A percentile compares a stretch with the other conserved stretches of the same genome.
These are phyloP conservation scores for Carduelis carduelis DNA, from an alignment of 2,797 vertebrate species.

Conservation along the genomic window DNA sequence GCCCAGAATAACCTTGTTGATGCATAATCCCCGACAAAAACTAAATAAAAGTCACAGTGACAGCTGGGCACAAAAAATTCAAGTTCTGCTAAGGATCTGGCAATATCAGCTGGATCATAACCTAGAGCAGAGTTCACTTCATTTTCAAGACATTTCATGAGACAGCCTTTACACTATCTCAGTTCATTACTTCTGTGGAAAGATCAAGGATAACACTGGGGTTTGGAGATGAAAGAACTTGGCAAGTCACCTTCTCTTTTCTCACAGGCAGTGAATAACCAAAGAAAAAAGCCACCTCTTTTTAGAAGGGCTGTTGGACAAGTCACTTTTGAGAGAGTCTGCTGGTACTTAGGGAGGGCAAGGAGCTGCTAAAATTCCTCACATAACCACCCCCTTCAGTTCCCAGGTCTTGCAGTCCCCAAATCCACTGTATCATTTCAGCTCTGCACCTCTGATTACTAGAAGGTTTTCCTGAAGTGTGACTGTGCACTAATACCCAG, in stretches of 20 bases:
- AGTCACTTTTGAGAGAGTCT: not conserved
- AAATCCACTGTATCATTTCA: not conserved
- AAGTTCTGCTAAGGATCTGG: not conserved
- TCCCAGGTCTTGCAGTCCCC: not conserved
- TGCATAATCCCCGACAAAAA: not conserved
- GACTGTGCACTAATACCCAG: not conserved
- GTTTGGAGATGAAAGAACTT: conserved; percentile 3
- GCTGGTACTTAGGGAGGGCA: not conserved
- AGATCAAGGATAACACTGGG: not conserved
- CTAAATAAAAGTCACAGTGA: not conserved
- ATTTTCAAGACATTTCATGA: not conserved
- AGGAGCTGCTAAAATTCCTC: not conserved
- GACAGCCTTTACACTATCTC: not conserved
- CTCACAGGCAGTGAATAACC: not conserved
- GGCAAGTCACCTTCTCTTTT: not conserved
- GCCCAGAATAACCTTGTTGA: not conserved
- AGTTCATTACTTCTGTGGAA: not conserved
- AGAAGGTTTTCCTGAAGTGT: not conserved
- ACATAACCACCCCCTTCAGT: not conserved
- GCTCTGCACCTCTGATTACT: not conserved
- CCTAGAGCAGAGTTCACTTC: not conserved
- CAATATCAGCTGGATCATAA: not conserved
- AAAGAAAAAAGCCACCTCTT: not conserved
- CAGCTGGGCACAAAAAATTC: not conserved
- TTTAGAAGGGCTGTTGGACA: not conserved